Conservation (phyloP, 2,888 invertebrate genomes). For the Acrocera orbiculus region DNA sequence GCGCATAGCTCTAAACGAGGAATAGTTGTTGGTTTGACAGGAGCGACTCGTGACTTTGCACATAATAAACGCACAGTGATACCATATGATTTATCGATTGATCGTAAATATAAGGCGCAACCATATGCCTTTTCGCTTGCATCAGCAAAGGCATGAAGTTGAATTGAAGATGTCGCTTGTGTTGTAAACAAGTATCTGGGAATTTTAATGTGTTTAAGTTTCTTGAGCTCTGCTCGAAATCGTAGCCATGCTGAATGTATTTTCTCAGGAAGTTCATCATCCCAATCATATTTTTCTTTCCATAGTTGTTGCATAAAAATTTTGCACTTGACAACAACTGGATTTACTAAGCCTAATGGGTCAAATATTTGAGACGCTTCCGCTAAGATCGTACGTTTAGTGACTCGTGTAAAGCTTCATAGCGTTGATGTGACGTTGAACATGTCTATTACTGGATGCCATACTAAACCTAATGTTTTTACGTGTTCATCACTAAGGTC, state of each 20-base stretch:
- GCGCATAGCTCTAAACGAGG: conserved; percentile 1
- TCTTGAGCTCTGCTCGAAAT: background rate
- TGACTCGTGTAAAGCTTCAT: background rate
- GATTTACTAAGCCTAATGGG: conserved; percentile 5
- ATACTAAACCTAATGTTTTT: background rate
- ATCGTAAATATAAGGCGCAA: conserved; percentile 11
- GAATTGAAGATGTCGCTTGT: too few relatives aligned
- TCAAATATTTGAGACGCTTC: conserved; percentile 1
- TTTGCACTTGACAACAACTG: conserved; percentile 1
- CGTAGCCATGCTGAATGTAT: background rate
- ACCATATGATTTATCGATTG: background rate
- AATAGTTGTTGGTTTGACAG: background rate
- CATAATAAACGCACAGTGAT: background rate
- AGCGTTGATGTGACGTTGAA: background rate
- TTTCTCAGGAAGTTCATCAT: background rate
- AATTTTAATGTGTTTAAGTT: too few relatives aligned
- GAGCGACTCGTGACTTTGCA: background rate
- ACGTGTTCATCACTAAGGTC: background rate
- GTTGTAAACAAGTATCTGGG: background rate
- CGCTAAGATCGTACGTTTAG: background rate
- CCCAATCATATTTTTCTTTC: conserved; percentile 4
- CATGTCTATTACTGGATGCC: background rate
- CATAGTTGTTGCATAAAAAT: conserved; percentile 8
- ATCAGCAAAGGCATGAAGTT: conserved; percentile 13
- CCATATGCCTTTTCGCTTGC: conserved; percentile 13